phyloP scores from a whole-genome alignment of 2,113 vertebrate genomes.

The Calyptomena viridis region DNA sequence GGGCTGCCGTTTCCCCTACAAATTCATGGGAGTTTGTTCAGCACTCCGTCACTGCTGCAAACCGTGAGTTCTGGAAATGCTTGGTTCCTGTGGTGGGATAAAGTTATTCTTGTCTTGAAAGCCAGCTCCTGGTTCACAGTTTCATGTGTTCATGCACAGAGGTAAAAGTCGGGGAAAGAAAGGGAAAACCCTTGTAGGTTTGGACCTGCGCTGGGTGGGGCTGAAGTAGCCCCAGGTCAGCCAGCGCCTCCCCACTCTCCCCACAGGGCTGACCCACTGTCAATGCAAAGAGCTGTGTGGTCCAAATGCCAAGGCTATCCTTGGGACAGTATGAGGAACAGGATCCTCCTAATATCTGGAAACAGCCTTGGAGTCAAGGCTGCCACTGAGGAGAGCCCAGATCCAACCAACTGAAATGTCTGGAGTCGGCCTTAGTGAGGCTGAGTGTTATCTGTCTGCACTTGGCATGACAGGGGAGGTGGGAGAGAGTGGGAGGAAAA shows the following conservation, averaged over 20 bases:
- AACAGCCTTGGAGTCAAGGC: not conserved
- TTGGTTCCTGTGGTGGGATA: not conserved
- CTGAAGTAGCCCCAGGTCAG: not conserved
- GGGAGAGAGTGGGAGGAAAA: not conserved
- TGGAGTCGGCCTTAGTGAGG: not conserved
- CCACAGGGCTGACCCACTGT: not conserved
- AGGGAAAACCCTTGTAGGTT: not conserved
- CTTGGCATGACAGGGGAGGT: not conserved
- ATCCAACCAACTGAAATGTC: not conserved
- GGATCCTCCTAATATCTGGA: not conserved
- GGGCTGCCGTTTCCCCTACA: not conserved
- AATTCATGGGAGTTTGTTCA: not conserved
- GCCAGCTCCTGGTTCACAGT: not conserved
- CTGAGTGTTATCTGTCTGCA: too few relatives aligned
- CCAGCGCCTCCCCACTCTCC: accelerated
- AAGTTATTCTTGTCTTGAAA: not conserved
- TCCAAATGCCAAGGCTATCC: not conserved
- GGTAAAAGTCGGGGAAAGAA: not conserved
- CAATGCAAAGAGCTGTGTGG: not conserved
- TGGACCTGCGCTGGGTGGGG: not conserved
- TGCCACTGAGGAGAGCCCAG: not conserved
- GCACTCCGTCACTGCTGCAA: not conserved
- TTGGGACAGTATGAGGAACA: not conserved
- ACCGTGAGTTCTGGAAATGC: not conserved
- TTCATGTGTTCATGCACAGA: not conserved